phyloP scores from a whole-genome alignment of 2,888 invertebrate genomes.

The Drosophila anomelani region DNA sequence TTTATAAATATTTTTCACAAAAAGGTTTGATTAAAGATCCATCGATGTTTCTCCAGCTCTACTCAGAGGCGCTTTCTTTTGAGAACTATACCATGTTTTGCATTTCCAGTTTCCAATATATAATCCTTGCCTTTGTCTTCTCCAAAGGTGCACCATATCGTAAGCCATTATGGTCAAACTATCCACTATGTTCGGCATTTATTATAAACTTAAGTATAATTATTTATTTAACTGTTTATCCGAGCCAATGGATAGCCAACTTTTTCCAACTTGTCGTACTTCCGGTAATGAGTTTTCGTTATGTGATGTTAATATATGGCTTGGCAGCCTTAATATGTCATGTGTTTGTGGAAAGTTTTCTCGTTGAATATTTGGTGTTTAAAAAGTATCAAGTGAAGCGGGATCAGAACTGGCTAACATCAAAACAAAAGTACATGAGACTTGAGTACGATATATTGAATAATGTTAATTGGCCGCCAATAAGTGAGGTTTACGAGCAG shows the following conservation, averaged over 20 bases:
- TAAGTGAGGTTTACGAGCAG: conserved; percentile 84
- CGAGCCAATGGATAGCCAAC: conserved; percentile 87
- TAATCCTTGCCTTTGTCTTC: conserved; percentile 93
- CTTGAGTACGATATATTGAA: conserved; percentile 87
- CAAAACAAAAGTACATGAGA: conserved; percentile 88
- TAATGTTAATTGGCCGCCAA: conserved; percentile 88
- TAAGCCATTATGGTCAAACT: conserved; percentile 92
- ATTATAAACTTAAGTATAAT: conserved; percentile 89
- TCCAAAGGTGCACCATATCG: conserved; percentile 96
- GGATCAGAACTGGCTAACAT: conserved; percentile 86
- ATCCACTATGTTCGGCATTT: conserved; percentile 89
- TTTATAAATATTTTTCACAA: too few species aligned
- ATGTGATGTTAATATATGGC: conserved; percentile 86
- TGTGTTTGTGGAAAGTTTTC: conserved; percentile 86
- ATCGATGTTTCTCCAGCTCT: too few species aligned
- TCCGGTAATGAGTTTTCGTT: conserved; percentile 85
- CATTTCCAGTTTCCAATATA: conserved; percentile 95
- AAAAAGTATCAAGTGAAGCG: conserved; percentile 85
- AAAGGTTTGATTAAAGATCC: too few species aligned
- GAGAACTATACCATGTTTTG: conserved; percentile 95
- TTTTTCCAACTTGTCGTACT: conserved; percentile 90
- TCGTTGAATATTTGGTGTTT: conserved; percentile 87
- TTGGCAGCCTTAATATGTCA: conserved; percentile 86
- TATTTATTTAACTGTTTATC: conserved; percentile 89
- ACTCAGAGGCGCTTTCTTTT: too few species aligned